A percentile compares a stretch with the other conserved stretches of the same genome.
Evolutionary conservation across 2,113 vertebrate species (phyloP).

Genomic region (Ciconia boyciana): DNA sequence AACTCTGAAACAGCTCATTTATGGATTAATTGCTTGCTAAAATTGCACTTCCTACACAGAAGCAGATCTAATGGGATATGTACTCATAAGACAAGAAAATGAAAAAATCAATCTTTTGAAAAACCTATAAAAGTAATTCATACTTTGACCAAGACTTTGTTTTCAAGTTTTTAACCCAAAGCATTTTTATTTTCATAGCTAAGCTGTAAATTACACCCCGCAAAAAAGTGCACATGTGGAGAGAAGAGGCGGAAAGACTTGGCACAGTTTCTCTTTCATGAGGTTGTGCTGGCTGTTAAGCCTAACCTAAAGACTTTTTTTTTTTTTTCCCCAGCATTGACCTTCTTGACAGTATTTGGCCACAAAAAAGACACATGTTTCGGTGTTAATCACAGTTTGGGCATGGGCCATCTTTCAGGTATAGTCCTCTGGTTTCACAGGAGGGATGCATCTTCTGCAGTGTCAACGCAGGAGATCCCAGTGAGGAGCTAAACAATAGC

Average conservation of each 20-base stretch:
- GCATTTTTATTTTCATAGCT: background rate
- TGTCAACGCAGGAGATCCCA: rapidly evolving
- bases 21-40: constrained; percentile 65
- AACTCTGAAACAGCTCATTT: constrained; percentile 58
- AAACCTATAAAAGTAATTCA: constrained; percentile 19
- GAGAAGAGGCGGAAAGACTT: background rate
- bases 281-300: background rate
- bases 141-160: background rate
- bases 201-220: background rate
- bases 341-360: background rate
- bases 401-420: rapidly evolving
- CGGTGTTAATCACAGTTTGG: background rate
- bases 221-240: rapidly evolving
- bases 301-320: background rate
- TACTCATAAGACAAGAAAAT: constrained; percentile 23
- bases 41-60: constrained; percentile 22
- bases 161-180: background rate
- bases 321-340: background rate
- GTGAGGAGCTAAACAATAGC: background rate
- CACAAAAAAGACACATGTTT: background rate
- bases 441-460: background rate
- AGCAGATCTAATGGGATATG: constrained; percentile 27
- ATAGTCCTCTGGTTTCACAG: background rate
- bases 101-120: background rate
- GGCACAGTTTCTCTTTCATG: background rate